Base-by-base conservation (phyloP, 2,888 invertebrate species). In the Dichetophora obliterata region DNA sequence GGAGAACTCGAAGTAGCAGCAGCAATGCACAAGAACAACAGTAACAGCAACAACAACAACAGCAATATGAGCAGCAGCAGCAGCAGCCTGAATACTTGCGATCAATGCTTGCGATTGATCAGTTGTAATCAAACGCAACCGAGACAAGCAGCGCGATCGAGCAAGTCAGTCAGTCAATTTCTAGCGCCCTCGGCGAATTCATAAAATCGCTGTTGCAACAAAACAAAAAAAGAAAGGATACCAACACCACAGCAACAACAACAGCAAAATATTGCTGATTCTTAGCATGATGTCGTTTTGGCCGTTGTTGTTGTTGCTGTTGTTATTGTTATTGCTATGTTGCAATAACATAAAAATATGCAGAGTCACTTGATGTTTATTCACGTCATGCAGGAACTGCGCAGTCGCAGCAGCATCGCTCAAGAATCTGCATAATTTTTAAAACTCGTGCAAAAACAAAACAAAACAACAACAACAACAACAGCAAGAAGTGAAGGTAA, bases 131-230 rank as follows among this genome's bases (percentile, higher is more conserved):
- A 48, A 73, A 73, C 48, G 70, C 61, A 48, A 61, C 63, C 61
- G 16, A 34, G 78, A 66, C 75, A 78, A 79, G 78, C 79, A 80
- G 75, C 16, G 37, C 74, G 54, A 66, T 54, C 65, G 54, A 31
- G 31, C 74, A 57, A 74, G 31, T 24, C 52, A 69, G 69, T 59
- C 22, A 43, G 77, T 71, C 82, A 82, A 85, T 84, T 85, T 85
- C 83, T 85, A 85, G 85, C 85, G 86, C 85, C 86, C 83, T 83
- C 82, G 84, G 86, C 84, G 82, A 83, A 83, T 82, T 79, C 80
- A 81, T 81, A 82, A 82, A 82, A 82, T 80, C 65, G 69, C 66
- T 66, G 65, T 37, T 43, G 22, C 37, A 37, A 72, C 24, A 37
- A 43, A 43, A 11, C 16, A 43, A 43, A 66, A 66, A 34, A 5